A percentile compares a stretch with the other conserved stretches of the same genome.
Evolutionary conservation across 2,113 vertebrate genomes (phyloP).

Genomic region (Dissostichus mawsoni): DNA sequence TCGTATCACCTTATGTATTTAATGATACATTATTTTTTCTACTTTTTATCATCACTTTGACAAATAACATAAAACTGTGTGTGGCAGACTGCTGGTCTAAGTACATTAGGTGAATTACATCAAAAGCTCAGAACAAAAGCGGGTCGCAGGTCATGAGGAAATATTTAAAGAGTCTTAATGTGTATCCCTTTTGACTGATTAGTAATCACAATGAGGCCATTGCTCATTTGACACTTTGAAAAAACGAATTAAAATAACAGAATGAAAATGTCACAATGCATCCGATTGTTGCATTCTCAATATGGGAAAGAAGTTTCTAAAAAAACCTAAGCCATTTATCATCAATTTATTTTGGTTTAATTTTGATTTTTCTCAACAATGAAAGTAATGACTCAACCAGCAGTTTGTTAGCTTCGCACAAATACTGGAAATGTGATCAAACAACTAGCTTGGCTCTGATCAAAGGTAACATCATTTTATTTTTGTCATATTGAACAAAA

Average conservation of each 20-base stretch:
- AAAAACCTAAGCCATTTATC: neutral
- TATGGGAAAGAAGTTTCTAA: neutral
- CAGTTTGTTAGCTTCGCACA: neutral
- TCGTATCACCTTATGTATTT: neutral
- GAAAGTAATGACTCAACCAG: neutral
- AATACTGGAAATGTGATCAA: neutral
- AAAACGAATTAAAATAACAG: slow-evolving; percentile 6
- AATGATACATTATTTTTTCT: neutral
- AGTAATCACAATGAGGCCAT: slow-evolving; percentile 21
- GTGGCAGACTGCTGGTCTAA: slow-evolving; percentile 23
- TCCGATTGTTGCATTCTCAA: slow-evolving; percentile 24
- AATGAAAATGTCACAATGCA: slow-evolving; percentile 24
- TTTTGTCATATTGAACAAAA: too few relatives aligned
- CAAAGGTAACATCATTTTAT: neutral
- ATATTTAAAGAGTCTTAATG: slow-evolving; percentile 14
- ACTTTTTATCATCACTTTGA: neutral
- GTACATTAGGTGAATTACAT: slow-evolving; percentile 40
- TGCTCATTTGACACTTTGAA: slow-evolving; percentile 6
- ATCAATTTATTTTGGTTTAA: neutral
- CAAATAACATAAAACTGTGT: neutral
- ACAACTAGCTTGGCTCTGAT: neutral
- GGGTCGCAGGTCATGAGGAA: slow-evolving; percentile 35
- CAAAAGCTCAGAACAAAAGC: slow-evolving; percentile 39
- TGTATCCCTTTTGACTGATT: slow-evolving; percentile 35
- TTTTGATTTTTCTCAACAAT: neutral